Evolutionary conservation across 2,113 vertebrate genomes (phyloP), one percentile per base, ranked within the genome.

Genomic region (Redunca redunca): DNA sequence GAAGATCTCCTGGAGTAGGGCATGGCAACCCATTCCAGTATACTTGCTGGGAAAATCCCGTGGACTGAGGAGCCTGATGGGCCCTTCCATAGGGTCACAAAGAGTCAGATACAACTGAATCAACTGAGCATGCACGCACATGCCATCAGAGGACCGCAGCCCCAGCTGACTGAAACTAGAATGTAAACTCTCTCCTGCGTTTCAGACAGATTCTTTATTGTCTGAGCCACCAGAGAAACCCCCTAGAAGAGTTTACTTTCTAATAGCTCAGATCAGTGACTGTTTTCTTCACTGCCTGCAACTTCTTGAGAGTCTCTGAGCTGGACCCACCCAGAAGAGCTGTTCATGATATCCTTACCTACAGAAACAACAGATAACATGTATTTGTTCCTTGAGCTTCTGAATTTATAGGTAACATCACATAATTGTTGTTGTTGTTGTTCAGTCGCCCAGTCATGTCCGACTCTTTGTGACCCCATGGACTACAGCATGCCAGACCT

Each of bases 101-200:
- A 14, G 36, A 43, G 12, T 77, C 36, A 43, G 36, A 77, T 5
- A 77, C 9, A 26, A 43, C 36, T 77, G 10, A 43, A 43, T 40
- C 23, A 26, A 77, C 36, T 43, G 21, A 43, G 36, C 36, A 43
- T 23, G n/a, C 1, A 0, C 0, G 0, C 19, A 71, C 12, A 46
- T 40, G 3, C 28, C 3, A 36, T 67, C 86, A n/a, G 30, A 16
- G 50, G 19, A 36, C 30, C 14, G 0, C 26, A n/a, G 15, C 19
- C 28, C 74, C 26, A 52, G 16, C 4, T 26, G 33, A 19, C 6
- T 43, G 46, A 14, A 84, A 74, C 21, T 53, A 23, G 60, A 74
- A 60, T 52, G 50, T 33, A 77, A 92, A 71, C 67, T 71, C 19
- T 40, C 19, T 71, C 67, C 67, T 12, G 67, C 67, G 3, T 71